Conservation (phyloP, 2,888 invertebrate genomes). For the Cactoblastis cactorum region DNA sequence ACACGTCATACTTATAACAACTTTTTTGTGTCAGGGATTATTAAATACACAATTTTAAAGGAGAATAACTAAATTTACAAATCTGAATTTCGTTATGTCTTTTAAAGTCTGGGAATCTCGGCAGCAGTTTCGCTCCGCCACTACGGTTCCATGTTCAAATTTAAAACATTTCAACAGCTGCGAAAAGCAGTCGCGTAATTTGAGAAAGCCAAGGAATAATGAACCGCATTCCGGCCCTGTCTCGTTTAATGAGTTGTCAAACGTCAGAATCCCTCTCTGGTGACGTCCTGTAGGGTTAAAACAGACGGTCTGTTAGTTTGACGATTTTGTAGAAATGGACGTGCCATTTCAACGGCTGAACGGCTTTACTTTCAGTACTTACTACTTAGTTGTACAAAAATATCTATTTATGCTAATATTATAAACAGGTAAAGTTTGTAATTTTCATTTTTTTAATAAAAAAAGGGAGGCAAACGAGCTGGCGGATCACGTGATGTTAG, state of each 20-base stretch:
- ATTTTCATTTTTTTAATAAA: too few species aligned
- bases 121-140: neutral
- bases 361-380: too few species aligned
- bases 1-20: too few species aligned
- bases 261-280: slow-evolving; percentile 26
- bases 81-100: neutral
- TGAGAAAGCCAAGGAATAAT: slow-evolving; percentile 46
- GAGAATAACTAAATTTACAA: neutral
- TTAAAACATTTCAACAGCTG: slow-evolving; percentile 38
- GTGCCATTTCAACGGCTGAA: too few species aligned
- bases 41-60: neutral
- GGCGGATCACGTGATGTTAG: too few species aligned
- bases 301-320: slow-evolving; percentile 3
- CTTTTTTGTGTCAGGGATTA: neutral
- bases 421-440: too few species aligned
- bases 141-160: slow-evolving; percentile 26
- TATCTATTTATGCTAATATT: too few species aligned
- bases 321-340: neutral
- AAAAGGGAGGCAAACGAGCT: too few species aligned
- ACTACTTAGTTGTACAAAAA: too few species aligned
- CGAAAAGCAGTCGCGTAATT: slow-evolving; percentile 30
- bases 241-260: slow-evolving; percentile 52
- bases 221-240: slow-evolving; percentile 43
- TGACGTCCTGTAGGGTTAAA: slow-evolving; percentile 10
- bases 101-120: neutral